Percentiles rank a stretch among this genome's conserved stretches.
phyloP scores from a whole-genome alignment of 2,113 vertebrate species.

The Camelus dromedarius region DNA sequence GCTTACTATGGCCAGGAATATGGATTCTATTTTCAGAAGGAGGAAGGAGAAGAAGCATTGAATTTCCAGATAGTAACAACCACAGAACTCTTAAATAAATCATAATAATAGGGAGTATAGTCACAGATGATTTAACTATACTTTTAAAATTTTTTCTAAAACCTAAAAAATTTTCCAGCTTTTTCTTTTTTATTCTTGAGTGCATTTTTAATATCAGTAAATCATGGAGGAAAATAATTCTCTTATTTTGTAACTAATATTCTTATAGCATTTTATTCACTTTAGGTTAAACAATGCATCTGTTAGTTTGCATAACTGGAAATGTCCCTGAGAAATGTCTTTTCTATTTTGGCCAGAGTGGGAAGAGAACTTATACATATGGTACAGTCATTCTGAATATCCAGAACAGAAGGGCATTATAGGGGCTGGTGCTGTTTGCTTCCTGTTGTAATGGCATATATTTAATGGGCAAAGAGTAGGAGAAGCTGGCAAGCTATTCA shows the following conservation, averaged over 20 bases:
- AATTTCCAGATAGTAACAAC: neutral
- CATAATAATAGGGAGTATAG: neutral
- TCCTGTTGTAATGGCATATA: constrained; percentile 68
- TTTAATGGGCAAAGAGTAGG: constrained; percentile 59
- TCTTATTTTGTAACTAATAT: constrained; percentile 55
- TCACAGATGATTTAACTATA: neutral
- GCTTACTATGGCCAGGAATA: neutral
- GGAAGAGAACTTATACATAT: constrained; percentile 62
- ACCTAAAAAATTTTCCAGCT: neutral
- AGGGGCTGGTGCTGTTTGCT: constrained; percentile 57
- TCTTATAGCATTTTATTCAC: constrained; percentile 60
- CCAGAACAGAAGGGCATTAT: constrained; percentile 57
- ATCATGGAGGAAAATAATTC: neutral
- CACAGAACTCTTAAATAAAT: neutral
- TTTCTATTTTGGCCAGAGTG: constrained; percentile 53
- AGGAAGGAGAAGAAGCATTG: neutral
- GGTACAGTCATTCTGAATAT: constrained; percentile 71
- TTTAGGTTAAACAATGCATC: constrained; percentile 63
- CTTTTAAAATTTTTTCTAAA: neutral
- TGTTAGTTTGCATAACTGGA: constrained; percentile 68
- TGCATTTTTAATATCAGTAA: constrained; percentile 27
- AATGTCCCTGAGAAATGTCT: constrained; percentile 40
- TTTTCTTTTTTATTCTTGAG: neutral
- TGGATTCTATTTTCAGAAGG: constrained; percentile 21
- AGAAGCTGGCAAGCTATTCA: constrained; percentile 52